Base-by-base conservation (phyloP, 2,797 vertebrate genomes). In the Pantherophis vulpinus region DNA sequence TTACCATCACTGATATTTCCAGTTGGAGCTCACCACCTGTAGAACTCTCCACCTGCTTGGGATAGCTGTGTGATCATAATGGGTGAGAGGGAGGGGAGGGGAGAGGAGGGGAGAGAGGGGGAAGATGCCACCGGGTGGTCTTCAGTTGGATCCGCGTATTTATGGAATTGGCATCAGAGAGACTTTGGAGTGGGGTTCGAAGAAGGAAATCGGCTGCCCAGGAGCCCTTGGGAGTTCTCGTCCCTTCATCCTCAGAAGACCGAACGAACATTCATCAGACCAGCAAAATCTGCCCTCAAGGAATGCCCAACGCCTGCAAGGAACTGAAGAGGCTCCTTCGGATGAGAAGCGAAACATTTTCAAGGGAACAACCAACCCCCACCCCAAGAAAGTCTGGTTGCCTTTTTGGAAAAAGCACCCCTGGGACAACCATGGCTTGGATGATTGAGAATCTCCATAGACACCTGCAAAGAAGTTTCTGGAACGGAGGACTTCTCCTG, bases 141-240 rank as follows among this genome's bases (percentile, higher is more conserved):
- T 92, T 94, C 94, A 94, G 95, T 95, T 96, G 94, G 88, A 90
- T 92, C 94, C 94, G 93, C 92, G 83, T 91, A 90, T 90, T 94
- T 79, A 96, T 93, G 93, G 94, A 95, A 95, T 96, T 96, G 94
- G 93, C 93, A 88, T 94, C 94, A 96, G 95, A 95, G 95, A 92
- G 90, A 87, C 93, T 66, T 90, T 86, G 63, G 94, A 93, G 92
- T 0, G 23, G 92, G 93, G 86, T 91, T 94, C 83, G 37, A 27
- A 95, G 95, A 13, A 94, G 37, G 0, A 56, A 56, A 56, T 83
- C 88, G 14, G 7, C 79, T 87, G 61, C 91, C 87, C 32, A 12
- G 66, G 89, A 23, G 91, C 87, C 54, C 92, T 32, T 12, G 2
- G 59, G 14, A 42, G 55, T 63, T 55, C 2, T 88, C 27, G 88